A percentile compares a stretch with the other conserved stretches of the same genome.
Conservation (phyloP, 2,888 invertebrate genomes). For the Troides aeacus region DNA sequence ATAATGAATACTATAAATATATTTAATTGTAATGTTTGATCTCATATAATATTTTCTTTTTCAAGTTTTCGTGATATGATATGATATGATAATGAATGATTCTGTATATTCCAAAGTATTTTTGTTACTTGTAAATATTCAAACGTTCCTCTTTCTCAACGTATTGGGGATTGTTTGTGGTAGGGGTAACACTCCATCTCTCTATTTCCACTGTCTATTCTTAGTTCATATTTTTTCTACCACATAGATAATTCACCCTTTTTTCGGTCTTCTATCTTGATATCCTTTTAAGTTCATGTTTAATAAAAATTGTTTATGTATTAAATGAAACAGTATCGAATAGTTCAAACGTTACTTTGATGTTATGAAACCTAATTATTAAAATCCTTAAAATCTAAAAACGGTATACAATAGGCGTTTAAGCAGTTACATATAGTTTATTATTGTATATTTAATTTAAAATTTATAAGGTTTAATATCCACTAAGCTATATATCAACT, state of each 20-base stretch:
- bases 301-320: neutral
- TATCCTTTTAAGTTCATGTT: too few species aligned
- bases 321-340: neutral
- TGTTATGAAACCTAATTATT: neutral
- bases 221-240: too few species aligned
- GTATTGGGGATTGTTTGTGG: too few species aligned
- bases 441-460: conserved; percentile 33
- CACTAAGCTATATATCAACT: conserved; percentile 58
- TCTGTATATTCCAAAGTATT: conserved; percentile 54
- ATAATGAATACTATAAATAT: neutral
- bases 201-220: too few species aligned
- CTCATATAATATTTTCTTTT: neutral
- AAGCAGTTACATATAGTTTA: conserved; percentile 19
- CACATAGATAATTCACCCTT: too few species aligned
- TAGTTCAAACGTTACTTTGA: neutral
- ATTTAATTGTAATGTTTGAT: neutral
- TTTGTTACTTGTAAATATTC: neutral
- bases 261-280: too few species aligned
- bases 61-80: conserved; percentile 55
- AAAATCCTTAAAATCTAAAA: neutral
- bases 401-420: conserved; percentile 18
- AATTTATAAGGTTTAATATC: conserved; percentile 43
- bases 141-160: too few species aligned
- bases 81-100: conserved; percentile 75
- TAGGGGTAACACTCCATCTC: too few species aligned